Evolutionary conservation across 2,888 invertebrate species (phyloP).

Genomic region (Agonum fuliginosum): DNA sequence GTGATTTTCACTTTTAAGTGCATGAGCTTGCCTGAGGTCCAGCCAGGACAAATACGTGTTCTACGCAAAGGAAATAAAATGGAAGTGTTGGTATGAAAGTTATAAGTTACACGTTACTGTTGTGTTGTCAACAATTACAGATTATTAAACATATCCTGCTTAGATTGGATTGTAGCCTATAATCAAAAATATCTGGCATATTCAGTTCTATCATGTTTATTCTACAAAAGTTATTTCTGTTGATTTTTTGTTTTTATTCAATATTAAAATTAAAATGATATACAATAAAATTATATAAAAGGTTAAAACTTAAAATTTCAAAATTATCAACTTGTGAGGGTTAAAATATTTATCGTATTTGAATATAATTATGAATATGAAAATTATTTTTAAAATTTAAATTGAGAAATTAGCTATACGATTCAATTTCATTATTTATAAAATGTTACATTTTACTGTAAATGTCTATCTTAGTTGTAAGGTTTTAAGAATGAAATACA

Average conservation of each 20-base stretch:
- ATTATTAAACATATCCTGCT: constrained; percentile 60
- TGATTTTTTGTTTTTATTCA: not conserved
- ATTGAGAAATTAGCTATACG: no score
- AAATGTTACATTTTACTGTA: no score
- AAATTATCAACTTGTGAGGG: not conserved
- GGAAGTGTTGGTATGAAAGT: constrained; percentile 80
- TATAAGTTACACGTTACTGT: constrained; percentile 26
- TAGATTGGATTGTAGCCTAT: constrained; percentile 38
- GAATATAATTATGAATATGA: not conserved
- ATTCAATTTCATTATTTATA: no score
- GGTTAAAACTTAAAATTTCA: constrained; percentile 2
- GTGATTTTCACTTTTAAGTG: constrained; percentile 87
- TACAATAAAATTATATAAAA: constrained; percentile 6
- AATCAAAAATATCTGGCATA: constrained; percentile 20
- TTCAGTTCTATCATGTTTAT: not conserved
- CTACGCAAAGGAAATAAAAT: constrained; percentile 81
- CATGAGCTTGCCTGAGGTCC: constrained; percentile 78
- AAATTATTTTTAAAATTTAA: no score
- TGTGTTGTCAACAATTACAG: constrained; percentile 46
- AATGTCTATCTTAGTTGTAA: no score
- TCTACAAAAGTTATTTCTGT: constrained; percentile 6
- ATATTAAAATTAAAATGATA: not conserved
- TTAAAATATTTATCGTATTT: constrained; percentile 6
- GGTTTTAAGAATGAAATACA: no score
- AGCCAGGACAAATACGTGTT: constrained; percentile 81